Conservation (phyloP, 2,797 vertebrate species). For the Coregonus suidteri region DNA sequence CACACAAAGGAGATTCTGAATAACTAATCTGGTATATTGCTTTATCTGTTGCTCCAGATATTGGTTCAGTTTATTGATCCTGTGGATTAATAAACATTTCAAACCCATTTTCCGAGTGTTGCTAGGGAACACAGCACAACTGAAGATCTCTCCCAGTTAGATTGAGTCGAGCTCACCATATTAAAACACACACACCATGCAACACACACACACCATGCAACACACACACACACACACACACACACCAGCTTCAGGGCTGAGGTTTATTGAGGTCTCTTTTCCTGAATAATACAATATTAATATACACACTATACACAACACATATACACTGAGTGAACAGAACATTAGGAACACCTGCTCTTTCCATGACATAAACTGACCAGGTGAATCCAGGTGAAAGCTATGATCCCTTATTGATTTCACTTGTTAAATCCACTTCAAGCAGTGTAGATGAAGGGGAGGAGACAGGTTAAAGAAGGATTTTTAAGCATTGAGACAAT, state of each 20-base stretch:
- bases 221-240: constrained; percentile 1
- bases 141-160: constrained; percentile 27
- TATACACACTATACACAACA: too few species aligned
- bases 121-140: constrained; percentile 13
- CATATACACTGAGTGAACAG: too few species aligned
- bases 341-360: too few species aligned
- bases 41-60: background rate
- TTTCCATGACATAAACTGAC: too few species aligned
- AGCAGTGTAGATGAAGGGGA: too few species aligned
- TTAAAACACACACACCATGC: constrained; percentile 4
- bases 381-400: too few species aligned
- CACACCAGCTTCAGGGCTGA: constrained; percentile 5
- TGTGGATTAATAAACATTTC: background rate
- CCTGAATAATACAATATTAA: too few species aligned
- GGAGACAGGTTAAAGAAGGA: too few species aligned
- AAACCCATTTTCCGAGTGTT: background rate
- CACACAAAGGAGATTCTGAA: background rate
- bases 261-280: too few species aligned
- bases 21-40: background rate
- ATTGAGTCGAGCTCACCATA: constrained; percentile 21
- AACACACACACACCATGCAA: background rate
- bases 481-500: too few species aligned
- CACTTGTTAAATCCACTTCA: too few species aligned
- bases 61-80: background rate
- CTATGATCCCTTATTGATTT: too few species aligned